Percentiles rank a stretch among this genome's conserved stretches.
These are phyloP conservation scores for Apodemus speciosus DNA, from an alignment of 2,113 vertebrate genomes.

Conservation along the genomic window DNA sequence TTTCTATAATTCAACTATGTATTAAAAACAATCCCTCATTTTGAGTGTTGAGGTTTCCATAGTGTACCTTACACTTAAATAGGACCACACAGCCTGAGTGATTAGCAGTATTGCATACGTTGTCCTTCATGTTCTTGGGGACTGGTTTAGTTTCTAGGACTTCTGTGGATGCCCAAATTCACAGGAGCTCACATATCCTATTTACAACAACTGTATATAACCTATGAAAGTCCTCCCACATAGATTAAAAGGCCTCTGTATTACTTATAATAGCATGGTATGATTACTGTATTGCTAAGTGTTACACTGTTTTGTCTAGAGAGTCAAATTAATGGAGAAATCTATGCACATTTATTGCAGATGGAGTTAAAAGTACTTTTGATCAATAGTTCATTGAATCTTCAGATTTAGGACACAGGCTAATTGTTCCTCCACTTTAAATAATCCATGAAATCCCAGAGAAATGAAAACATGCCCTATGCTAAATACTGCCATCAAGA, in stretches of 20 bases:
- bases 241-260: neutral
- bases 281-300: neutral
- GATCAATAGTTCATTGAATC: neutral
- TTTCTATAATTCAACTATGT: slow-evolving; percentile 2
- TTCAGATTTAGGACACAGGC: neutral
- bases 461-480: neutral
- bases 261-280: neutral
- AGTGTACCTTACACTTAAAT: neutral
- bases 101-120: neutral
- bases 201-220: neutral
- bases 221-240: neutral
- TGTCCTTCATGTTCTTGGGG: neutral
- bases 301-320: neutral
- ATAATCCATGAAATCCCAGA: neutral
- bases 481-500: neutral
- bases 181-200: neutral
- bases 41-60: slow-evolving; percentile 7
- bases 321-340: neutral
- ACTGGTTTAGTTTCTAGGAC: neutral
- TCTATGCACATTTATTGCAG: neutral
- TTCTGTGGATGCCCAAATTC: neutral
- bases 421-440: neutral
- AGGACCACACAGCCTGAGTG: neutral
- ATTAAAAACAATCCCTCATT: slow-evolving; percentile 32
- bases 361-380: neutral